Percentiles rank a stretch among this genome's conserved stretches.
Conservation (phyloP, 1,140 invertebrate genomes). For the Acromyrmex heyeri region DNA sequence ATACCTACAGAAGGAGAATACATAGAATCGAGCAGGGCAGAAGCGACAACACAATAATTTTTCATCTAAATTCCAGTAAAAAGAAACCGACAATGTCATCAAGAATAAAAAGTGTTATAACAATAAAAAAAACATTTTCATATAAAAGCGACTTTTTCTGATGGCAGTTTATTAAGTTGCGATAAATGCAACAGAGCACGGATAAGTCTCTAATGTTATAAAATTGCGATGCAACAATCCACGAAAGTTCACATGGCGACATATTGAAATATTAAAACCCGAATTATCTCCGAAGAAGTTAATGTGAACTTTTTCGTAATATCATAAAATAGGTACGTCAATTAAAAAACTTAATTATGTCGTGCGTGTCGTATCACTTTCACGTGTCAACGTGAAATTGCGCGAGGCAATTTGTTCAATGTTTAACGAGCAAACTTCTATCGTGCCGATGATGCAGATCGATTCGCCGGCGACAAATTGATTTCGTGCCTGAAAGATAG, state of each 20-base stretch:
- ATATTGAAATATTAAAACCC: neutral
- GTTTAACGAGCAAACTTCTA: constrained; percentile 61
- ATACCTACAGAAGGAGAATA: neutral
- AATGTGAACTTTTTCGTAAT: neutral
- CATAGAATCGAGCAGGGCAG: neutral
- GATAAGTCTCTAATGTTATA: neutral
- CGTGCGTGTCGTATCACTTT: constrained; percentile 19
- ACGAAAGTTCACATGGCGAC: neutral
- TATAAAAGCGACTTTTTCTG: neutral
- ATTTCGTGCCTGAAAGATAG: constrained; percentile 44
- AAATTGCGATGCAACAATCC: neutral
- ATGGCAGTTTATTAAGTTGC: neutral
- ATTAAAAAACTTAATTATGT: constrained; percentile 10
- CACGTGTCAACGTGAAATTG: constrained; percentile 45
- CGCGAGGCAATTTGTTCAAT: constrained; percentile 48
- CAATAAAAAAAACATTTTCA: neutral
- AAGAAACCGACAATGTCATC: neutral
- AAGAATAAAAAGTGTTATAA: neutral
- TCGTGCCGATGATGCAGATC: constrained; percentile 23
- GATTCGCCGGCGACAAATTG: constrained; percentile 47
- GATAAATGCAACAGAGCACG: neutral
- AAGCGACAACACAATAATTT: constrained; percentile 22
- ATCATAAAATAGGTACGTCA: neutral
- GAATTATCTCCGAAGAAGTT: neutral
- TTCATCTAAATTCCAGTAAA: constrained; percentile 33